Base-by-base conservation (phyloP, 2,888 invertebrate species). In the Euproctis similis region DNA sequence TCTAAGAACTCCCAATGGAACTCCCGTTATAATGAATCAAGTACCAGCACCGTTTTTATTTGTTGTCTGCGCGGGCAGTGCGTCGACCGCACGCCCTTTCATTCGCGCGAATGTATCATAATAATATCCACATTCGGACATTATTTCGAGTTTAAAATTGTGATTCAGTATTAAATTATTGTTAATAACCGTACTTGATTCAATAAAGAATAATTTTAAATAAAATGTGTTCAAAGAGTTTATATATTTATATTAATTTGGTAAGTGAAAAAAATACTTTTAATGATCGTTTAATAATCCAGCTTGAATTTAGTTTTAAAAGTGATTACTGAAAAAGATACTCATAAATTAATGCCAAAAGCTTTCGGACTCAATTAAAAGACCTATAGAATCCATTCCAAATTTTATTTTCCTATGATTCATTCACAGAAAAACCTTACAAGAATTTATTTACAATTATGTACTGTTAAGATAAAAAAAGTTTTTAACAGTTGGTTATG, bases 1-100 rank as follows among this genome's bases (percentile, higher is more conserved):
- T 59, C 52, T 57, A 65, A 70, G 65, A 65, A 74, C 73, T 77
- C 71, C 71, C 59, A 69, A 67, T 76, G 68, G 64, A 81, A 78
- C 68, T 84, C 82, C 82, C 82, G 82, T 84, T 82, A 82, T 80
- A 80, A 73, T 74, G 69, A 69, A 60, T n/a, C n/a, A n/a, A n/a
- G n/a, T n/a, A n/a, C n/a, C n/a, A n/a, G n/a, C 63, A 75, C 61
- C 73, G n/a, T n/a, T n/a, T n/a, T n/a, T n/a, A 76, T 75, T 78
- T 77, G 76, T 77, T 78, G 73, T 80, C 72, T 78, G 75, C 47
- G 62, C 74, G 78, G 81, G 81, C 78, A 81, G 81, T 82, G 81
- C 78, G 80, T 74, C 78, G 78, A 70, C 73, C 80, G 82, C 76
- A 75, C 81, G 81, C 80, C 80, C 72, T 75, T 71, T 62, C 58